Conservation (phyloP, 2,888 invertebrate species). For the Drosophila lutescens region DNA sequence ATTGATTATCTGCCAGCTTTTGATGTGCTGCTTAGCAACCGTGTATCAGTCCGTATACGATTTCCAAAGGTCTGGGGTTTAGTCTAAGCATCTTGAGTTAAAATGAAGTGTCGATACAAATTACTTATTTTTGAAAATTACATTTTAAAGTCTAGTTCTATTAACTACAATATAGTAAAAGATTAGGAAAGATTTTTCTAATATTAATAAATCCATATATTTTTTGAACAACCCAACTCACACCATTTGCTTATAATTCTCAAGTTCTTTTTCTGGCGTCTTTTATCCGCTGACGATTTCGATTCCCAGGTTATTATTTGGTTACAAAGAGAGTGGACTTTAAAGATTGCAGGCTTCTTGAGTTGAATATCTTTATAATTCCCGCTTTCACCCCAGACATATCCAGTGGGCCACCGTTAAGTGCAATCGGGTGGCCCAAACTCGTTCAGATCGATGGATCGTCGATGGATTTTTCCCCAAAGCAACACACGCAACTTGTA, state of each 20-base stretch:
- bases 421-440: slow-evolving; percentile 26
- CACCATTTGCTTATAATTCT: neutral
- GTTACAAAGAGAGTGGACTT: neutral
- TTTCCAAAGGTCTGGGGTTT: neutral
- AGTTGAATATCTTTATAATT: neutral
- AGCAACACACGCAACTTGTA: slow-evolving; percentile 31
- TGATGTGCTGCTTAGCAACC: slow-evolving; percentile 1
- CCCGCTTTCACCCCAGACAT: slow-evolving; percentile 18
- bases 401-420: slow-evolving; percentile 8
- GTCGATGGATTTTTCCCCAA: slow-evolving; percentile 20
- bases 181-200: neutral
- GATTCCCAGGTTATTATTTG: neutral
- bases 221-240: neutral
- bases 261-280: slow-evolving; percentile 4
- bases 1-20: slow-evolving; percentile 10
- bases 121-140: neutral
- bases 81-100: no score
- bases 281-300: no score
- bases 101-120: neutral
- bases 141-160: no score
- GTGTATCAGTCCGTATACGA: neutral
- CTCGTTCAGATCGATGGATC: slow-evolving; percentile 34
- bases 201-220: no score
- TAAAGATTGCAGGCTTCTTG: neutral
- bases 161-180: neutral